phyloP scores from a whole-genome alignment of 2,888 invertebrate species.

The Lissonota sp. region DNA sequence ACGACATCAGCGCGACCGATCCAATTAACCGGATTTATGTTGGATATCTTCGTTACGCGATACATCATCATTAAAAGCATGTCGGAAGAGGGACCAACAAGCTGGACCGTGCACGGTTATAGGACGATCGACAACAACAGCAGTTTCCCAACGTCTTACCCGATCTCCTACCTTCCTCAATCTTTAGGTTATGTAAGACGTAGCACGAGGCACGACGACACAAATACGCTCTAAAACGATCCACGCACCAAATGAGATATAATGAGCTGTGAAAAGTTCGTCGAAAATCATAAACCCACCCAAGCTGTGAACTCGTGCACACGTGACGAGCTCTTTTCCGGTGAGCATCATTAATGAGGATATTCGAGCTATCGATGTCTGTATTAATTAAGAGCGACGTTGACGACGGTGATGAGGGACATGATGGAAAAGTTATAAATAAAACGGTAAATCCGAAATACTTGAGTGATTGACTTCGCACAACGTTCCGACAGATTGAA shows the following conservation, averaged over 20 bases:
- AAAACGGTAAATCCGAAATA: too few relatives aligned
- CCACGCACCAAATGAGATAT: slow-evolving; percentile 20
- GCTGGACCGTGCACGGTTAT: background rate
- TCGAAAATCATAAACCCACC: too few relatives aligned
- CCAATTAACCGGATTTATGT: slow-evolving; percentile 55
- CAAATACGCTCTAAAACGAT: background rate
- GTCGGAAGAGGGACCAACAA: slow-evolving; percentile 20
- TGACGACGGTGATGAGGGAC: background rate
- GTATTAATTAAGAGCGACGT: slow-evolving; percentile 9
- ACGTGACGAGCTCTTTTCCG: background rate
- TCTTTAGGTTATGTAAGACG: slow-evolving; percentile 29
- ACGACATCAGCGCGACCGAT: slow-evolving; percentile 42
- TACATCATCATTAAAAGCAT: slow-evolving; percentile 56
- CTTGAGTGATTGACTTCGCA: too few relatives aligned
- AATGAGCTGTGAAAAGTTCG: slow-evolving; percentile 40
- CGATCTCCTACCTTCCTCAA: background rate
- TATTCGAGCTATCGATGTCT: background rate
- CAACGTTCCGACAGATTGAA: too few relatives aligned
- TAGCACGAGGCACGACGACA: background rate
- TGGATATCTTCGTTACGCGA: slow-evolving; percentile 51
- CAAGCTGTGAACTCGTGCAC: too few relatives aligned
- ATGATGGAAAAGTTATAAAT: too few relatives aligned
- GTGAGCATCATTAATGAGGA: background rate
- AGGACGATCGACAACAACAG: slow-evolving; percentile 2
- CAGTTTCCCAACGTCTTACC: slow-evolving; percentile 22